Percentiles rank a stretch among this genome's conserved stretches.
phyloP scores from a whole-genome alignment of 2,797 vertebrate genomes.

The Meriones psammophilus region DNA sequence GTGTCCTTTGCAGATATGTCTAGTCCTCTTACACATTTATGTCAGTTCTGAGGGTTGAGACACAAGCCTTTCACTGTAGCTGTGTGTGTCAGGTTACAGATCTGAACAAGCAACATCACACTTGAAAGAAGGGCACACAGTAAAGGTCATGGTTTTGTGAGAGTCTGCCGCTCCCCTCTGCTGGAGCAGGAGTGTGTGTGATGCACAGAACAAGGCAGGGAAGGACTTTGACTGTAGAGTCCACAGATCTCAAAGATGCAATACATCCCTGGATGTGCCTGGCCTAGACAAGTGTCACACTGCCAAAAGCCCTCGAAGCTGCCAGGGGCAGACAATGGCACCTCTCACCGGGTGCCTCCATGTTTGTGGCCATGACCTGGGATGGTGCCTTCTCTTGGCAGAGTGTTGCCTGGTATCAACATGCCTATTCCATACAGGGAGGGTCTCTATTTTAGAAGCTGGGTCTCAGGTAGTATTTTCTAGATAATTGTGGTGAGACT shows the following conservation, averaged over 20 bases:
- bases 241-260: not conserved
- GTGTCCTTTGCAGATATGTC: no score
- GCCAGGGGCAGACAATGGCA: not conserved
- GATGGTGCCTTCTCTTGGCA: not conserved
- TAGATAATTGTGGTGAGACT: not conserved
- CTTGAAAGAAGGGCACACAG: no score
- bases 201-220: not conserved
- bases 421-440: not conserved
- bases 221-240: not conserved
- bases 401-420: not conserved
- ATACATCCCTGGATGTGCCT: not conserved
- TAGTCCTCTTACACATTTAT: no score
- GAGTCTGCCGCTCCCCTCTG: not conserved
- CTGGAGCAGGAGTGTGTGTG: rapidly evolving
- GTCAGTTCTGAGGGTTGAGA: no score
- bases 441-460: constrained; percentile 44
- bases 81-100: no score
- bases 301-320: not conserved
- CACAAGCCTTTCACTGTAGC: no score
- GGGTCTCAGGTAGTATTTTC: not conserved
- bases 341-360: not conserved
- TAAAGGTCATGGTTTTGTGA: not conserved
- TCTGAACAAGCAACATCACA: no score
- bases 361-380: not conserved
- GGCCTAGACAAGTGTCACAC: not conserved